Base-by-base conservation (phyloP, 2,113 vertebrate species). In the Dendropsophus ebraccatus region DNA sequence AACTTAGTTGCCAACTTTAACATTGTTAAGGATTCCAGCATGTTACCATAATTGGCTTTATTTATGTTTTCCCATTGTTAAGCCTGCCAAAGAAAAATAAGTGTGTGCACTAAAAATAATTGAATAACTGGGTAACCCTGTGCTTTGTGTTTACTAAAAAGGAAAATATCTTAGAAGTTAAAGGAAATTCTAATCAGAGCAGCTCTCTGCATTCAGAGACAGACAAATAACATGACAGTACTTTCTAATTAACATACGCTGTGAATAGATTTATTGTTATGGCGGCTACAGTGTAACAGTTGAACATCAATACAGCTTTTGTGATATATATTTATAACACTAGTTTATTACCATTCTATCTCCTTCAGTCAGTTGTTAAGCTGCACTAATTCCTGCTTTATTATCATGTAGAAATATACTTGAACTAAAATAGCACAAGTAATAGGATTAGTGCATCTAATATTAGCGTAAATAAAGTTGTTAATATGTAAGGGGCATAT, bases 231-330 rank as follows among this genome's bases (percentile, higher is more conserved):
- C 65, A 56, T 50, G 58, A 19, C 12, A 19, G 75, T 77, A 17
- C 58, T 65, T 84, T 47, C 72, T 65, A 72, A 83, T 54, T 70
- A 73, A 7, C 62, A 78, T 69, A 54, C 47, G 32, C 35, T 50
- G 54, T 80, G 75, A 86, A 79, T 80, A 80, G 75, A 86, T 56
- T 41, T 45, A 80, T 69, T 86, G 84, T 86, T 79, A 84, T 84
- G 41, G n/a, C 25, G 50, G 81, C 72, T 41, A 83, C 30, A 82
- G 25, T 75, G 12, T 49, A 41, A 49, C 50, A 80, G 30, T 47
- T 12, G 17, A 70, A 50, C 49, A 79, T 72, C 28, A 85, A 78
- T 86, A 72, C 76, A 56, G 75, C 84, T 86, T n/a, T 86, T 86
- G 84, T 86, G 2, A 70, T 86, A 52, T 67, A 85, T 78, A 67